Base-by-base conservation (phyloP, 2,888 invertebrate species). In the Synanthedon myopaeformis region DNA sequence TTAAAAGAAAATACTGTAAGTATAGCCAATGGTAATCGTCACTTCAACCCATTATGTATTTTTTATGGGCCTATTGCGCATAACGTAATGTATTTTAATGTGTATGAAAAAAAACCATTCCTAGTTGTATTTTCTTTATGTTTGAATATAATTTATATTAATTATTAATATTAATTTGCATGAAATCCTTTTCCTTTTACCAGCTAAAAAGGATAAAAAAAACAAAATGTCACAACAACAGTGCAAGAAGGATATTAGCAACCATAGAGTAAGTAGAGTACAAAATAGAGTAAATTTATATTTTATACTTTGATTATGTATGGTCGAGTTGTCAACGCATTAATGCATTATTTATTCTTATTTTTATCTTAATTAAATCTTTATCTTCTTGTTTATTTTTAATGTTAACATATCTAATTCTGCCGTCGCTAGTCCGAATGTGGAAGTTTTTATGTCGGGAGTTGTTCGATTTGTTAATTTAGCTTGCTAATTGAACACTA, bases 211-310 rank as follows among this genome's bases (percentile, higher is more conserved):
- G 35, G 35, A 35, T 35, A 35, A 35, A 35, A 74, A 73, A 71
- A 70, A 65, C 67, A 82, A 82, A 84, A 82, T 85, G 86, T 87
- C 86, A 87, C 86, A 87, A 87, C 86, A 87, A 87, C 84, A 35
- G 35, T 35, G 79, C 77, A 84, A 52, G 57, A 45, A 84, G 52
- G 85, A 85, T 86, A 86, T 86, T 85, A 85, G 84, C 77, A 76
- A 84, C 79, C 54, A 60, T 61, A 62, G 28, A 35, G 41, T 35
- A 35, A 35, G 35, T 35, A 35, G 10, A 35, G 35, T 35, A 35
- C 1, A 2, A 28, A 35, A 35, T 35, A 35, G 35, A 35, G 8
- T 35, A 35, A 23, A 5, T 35, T 35, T 35, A 35, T 35, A 35
- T 8, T 28, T 28, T 1, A 23, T 23, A 23, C 4, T 23, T 4